Evolutionary conservation across 2,113 vertebrate species (phyloP).

Genomic region (Carettochelys insculpta): DNA sequence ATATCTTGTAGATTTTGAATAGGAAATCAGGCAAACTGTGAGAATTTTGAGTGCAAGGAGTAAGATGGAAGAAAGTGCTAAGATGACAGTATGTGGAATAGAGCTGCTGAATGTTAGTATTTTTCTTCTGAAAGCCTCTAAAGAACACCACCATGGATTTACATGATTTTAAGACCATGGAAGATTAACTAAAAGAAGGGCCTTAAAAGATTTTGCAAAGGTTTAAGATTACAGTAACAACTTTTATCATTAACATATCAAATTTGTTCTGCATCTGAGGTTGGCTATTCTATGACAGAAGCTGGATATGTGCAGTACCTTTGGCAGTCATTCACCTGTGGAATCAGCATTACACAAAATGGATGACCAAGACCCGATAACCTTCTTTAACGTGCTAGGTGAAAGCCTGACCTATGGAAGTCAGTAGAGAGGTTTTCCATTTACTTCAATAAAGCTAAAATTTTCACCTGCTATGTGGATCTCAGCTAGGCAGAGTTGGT

Average conservation of each 20-base stretch:
- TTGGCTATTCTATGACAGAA: not conserved
- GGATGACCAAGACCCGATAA: not conserved
- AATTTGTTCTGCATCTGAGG: not conserved
- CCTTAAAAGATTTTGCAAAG: not conserved
- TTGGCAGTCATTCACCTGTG: not conserved
- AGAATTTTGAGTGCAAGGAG: not conserved
- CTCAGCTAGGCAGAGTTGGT: not conserved
- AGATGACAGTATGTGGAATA: not conserved
- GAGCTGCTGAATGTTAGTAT: not conserved
- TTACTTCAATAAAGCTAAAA: accelerated
- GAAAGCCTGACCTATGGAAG: not conserved
- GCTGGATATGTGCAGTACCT: not conserved
- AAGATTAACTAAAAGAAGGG: not conserved
- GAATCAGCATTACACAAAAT: not conserved
- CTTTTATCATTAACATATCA: not conserved
- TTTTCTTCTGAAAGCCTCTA: not conserved
- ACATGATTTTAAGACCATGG: not conserved
- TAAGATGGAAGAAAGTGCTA: not conserved
- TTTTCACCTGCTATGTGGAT: not conserved
- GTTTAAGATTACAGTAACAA: not conserved
- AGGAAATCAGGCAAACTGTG: not conserved
- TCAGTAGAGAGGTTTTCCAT: not conserved
- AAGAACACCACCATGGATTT: not conserved
- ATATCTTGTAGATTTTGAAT: not conserved
- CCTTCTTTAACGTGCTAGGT: not conserved